Percentiles rank a stretch among this genome's conserved stretches.
Conservation (phyloP, 1,140 invertebrate genomes). For the Rhopalosiphum maidis region DNA sequence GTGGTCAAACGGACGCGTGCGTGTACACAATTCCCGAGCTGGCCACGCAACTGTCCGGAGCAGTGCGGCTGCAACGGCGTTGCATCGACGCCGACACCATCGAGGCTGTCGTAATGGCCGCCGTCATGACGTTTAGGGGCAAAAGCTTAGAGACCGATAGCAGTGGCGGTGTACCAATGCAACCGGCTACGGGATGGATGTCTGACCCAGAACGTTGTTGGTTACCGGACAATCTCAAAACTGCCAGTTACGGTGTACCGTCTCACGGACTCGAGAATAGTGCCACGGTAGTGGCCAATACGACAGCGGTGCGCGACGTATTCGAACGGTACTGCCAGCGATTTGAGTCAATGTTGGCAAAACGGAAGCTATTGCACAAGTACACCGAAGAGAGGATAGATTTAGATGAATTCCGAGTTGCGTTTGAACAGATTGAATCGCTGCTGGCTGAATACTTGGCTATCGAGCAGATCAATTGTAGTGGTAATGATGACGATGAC, state of each 20-base stretch:
- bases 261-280: conserved; percentile 8
- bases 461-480: conserved; percentile 4
- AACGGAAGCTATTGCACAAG: not conserved
- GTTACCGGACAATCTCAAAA: conserved; percentile 45
- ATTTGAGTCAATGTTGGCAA: not conserved
- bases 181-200: not conserved
- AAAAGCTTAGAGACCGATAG: not conserved
- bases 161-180: too few species aligned
- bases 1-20: conserved; percentile 67
- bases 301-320: conserved; percentile 19
- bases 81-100: not conserved
- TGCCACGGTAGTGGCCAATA: conserved; percentile 44
- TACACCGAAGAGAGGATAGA: not conserved
- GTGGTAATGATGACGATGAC: too few species aligned
- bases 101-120: not conserved
- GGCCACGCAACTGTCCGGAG: not conserved
- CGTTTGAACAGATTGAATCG: not conserved
- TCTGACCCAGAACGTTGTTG: not conserved
- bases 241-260: conserved; percentile 18
- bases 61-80: not conserved
- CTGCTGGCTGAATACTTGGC: not conserved
- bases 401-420: not conserved
- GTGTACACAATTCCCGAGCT: not conserved
- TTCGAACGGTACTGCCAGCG: not conserved
- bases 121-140: conserved; percentile 43